These are phyloP conservation scores for Lophochroa leadbeateri DNA, from an alignment of 2,113 vertebrate genomes.

Conservation along the genomic window DNA sequence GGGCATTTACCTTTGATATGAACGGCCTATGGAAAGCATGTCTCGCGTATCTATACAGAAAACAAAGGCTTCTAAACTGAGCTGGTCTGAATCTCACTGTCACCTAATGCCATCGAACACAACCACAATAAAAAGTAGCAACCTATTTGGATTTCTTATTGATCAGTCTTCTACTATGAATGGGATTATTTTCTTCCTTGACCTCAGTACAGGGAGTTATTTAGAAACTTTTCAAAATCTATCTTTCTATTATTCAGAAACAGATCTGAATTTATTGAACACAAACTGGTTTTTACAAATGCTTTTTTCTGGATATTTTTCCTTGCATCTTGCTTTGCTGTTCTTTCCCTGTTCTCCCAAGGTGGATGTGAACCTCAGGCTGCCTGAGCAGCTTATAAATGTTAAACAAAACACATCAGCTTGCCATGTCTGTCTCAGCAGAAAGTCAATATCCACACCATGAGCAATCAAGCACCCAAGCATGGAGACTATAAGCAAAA, in stretches of 20 bases:
- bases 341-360: neutral
- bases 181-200: neutral
- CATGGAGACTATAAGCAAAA: neutral
- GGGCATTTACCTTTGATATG: neutral
- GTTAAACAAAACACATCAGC: conserved; percentile 22
- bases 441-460: conserved; percentile 30
- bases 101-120: accelerated
- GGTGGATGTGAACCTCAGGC: neutral
- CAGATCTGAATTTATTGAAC: neutral
- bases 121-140: neutral
- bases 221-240: neutral
- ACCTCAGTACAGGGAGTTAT: neutral
- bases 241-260: neutral
- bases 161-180: neutral
- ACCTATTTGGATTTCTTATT: neutral
- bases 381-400: neutral
- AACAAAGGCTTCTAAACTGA: neutral
- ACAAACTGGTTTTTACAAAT: neutral
- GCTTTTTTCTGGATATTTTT: neutral
- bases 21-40: neutral
- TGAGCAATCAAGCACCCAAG: conserved; percentile 24
- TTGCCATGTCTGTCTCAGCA: neutral
- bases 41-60: neutral
- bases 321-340: neutral
- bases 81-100: neutral